Percentiles rank a stretch among this genome's conserved stretches.
phyloP scores from a whole-genome alignment of 1,140 invertebrate species.

The Aphis gossypii region DNA sequence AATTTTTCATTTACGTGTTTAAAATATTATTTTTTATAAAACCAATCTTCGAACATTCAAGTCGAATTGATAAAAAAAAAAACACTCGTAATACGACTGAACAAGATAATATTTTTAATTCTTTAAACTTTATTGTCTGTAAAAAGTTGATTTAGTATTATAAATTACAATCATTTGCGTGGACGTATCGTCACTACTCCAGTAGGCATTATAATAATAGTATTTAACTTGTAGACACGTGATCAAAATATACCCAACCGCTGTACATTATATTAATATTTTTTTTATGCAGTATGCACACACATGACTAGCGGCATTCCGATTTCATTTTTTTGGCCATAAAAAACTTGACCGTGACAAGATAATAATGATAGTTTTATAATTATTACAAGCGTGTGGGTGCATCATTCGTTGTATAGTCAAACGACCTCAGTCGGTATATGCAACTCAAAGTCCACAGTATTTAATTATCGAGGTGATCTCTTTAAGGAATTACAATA shows the following conservation, averaged over 20 bases:
- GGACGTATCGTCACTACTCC: neutral
- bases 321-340: neutral
- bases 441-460: neutral
- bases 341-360: neutral
- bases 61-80: neutral
- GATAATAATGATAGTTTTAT: neutral
- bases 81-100: too few relatives aligned
- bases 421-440: neutral
- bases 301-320: neutral
- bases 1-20: neutral
- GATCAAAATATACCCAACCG: neutral
- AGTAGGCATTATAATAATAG: neutral
- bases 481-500: neutral
- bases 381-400: neutral
- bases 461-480: neutral
- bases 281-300: neutral
- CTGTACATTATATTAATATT: neutral
- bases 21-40: neutral
- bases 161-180: neutral
- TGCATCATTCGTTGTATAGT: neutral
- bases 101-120: neutral
- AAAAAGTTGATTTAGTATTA: neutral
- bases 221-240: neutral
- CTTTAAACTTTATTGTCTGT: neutral
- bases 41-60: neutral